Evolutionary conservation across 2,797 vertebrate species (phyloP), one percentile per base, ranked within the genome.

Genomic region (Eulemur albifrons): DNA sequence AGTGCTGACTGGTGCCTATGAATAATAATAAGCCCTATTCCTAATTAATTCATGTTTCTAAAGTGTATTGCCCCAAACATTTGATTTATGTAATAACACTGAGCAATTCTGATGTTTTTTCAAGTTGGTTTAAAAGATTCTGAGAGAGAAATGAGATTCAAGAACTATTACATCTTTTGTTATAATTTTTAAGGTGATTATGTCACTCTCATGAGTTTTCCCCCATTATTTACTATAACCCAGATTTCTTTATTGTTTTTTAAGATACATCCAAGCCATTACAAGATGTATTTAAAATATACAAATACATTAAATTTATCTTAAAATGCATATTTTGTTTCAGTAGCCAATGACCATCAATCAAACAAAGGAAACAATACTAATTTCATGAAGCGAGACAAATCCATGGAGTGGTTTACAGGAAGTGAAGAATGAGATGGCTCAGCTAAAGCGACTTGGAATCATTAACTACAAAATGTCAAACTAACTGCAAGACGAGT

Each of bases 331-430:
- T 93, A 94, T 97, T 97, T 97, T 97, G 95, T 97, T 98, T 96
- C 90, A 80, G 72, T 96, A 97, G 96, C 88, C 90, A 97, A 79
- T 96, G 98, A 97, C 81, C 97, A 96, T 54, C 97, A 85, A 93
- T 91, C 94, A 95, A 96, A 96, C 61, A 98, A 97, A 94, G 98
- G 83, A 90, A 98, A 96, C 77, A 93, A 81, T 84, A 69, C 65
- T 30, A 95, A 95, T 94, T 94, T 38, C 38, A 76, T 88, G 90
- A 97, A 96, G 87, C 97, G 97, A 73, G 99, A 99, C 97, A 95
- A 98, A 95, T 99, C 99, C 91, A 99, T 99, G 99, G 99, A 99
- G 35, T 99, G 99, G 99, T 99, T 99, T 98, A 98, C 95, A 96
- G 98, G 97, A 96, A 99, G 96, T n/a, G 98, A 99, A 98, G 99